Evolutionary conservation across 1,140 invertebrate genomes (phyloP).

Genomic region (Nautilus pompilius): DNA sequence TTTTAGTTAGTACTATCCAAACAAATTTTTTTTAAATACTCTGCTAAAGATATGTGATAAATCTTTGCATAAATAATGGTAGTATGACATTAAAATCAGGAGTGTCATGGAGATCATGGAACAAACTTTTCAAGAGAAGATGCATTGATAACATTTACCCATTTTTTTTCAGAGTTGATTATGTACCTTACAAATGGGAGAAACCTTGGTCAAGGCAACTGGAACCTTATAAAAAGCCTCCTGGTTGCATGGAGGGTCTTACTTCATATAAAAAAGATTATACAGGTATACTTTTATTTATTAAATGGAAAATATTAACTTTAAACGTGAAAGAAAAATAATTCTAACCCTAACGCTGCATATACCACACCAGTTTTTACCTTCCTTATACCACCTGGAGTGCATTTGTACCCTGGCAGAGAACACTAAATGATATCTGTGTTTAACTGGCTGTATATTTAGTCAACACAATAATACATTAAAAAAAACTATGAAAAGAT

Average conservation of each 20-base stretch:
- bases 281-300: slow-evolving; percentile 36
- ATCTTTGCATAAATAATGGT: too few species aligned
- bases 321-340: background rate
- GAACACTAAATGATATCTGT: slow-evolving; percentile 12
- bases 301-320: background rate
- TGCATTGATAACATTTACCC: too few species aligned
- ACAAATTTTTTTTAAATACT: too few species aligned
- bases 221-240: slow-evolving; percentile 44
- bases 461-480: background rate
- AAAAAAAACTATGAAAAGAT: too few species aligned
- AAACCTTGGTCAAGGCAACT: slow-evolving; percentile 32
- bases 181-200: slow-evolving; percentile 42
- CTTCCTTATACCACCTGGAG: slow-evolving; percentile 7
- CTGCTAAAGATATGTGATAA: too few species aligned
- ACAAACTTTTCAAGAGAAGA: too few species aligned
- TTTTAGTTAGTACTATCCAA: too few species aligned
- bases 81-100: too few species aligned
- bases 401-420: slow-evolving; percentile 4
- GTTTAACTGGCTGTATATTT: background rate
- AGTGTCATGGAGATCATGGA: too few species aligned
- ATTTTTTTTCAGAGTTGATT: slow-evolving; percentile 49
- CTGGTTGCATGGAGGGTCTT: slow-evolving; percentile 46
- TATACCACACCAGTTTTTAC: background rate
- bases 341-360: background rate
- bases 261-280: slow-evolving; percentile 55